Base-by-base conservation (phyloP, 2,888 invertebrate genomes). In the Panzeria rudis region DNA sequence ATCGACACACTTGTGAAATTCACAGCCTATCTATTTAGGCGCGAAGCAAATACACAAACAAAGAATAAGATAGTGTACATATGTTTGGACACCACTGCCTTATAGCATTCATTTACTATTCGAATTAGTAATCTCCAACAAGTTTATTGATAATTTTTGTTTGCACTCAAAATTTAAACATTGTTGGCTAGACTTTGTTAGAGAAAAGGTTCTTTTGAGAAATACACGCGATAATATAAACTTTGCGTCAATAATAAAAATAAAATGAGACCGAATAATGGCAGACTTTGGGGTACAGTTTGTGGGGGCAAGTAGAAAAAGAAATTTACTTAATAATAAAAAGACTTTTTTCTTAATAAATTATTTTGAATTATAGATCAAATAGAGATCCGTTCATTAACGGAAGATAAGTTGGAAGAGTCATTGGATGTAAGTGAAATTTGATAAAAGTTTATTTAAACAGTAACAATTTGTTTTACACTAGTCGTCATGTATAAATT, bases 301-400 rank as follows among this genome's bases (percentile, higher is more conserved):
- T 73, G 80, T 54, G 83, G 72, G 32, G 85, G 87, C 73, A 68
- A 62, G 15, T 41, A 56, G 9, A 25, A n/a, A 13, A 4, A 38
- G 4, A 35, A 23, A 38, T 44, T 29, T 76, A 15, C 35, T 20
- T n/a, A 17, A 87, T 83, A 15, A 69, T 89, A 23, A 76, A 86
- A 88, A 47, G 89, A 89, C 81, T 86, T 20, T 4, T 54, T 71
- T 88, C 8, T 15, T 41, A 35, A 66, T 50, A 6, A 17, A 23
- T 41, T 64, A 3, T 17, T 52, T 75, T 29, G 25, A 62, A 68
- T 83, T 86, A 25, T 41, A 94, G 95, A 94, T 52, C 93, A 93
- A 88, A 94, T 95, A 88, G 94, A 94, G 88, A 94, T 95, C 88
- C 93, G 94, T 87, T 94, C 93, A 41, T 87, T 95, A 85, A 93